Base-by-base conservation (phyloP, 2,113 vertebrate species). In the Apaloderma vittatum region DNA sequence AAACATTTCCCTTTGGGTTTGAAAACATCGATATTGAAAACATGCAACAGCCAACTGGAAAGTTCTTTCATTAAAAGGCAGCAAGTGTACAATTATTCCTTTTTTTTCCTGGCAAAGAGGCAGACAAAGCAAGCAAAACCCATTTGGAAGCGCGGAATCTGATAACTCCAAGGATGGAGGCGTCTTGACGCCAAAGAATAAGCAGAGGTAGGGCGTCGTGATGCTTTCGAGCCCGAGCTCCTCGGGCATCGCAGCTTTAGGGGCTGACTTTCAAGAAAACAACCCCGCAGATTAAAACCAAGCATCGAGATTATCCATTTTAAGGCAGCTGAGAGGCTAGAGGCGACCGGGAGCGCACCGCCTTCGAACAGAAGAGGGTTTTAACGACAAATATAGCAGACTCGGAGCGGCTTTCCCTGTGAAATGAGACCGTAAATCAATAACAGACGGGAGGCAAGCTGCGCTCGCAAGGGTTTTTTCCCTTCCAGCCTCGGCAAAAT, bases 401-500 rank as follows among this genome's bases (percentile, higher is more conserved):
- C 34, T 3, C 63, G 24, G 67, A 59, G 83, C 8, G 34, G 46
- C 85, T 77, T 59, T 94, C 65, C 5, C 74, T 17, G 86, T 10
- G 92, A 88, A 88, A 21, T 34, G 27, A 71, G 92, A 11, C 58
- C 18, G 58, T 75, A 89, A 96, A 81, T 76, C 84, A 48, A 17
- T 3, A 24, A 34, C 83, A 36, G 48, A 58, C 55, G 26, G 88
- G 77, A 88, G 88, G 68, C 65, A 63, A 66, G 76, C n/a, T 26
- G 62, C 74, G 78, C 89, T 95, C 84, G 34, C 73, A 75, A 30
- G 59, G 40, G 15, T 23, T 21, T 45, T 24, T 49, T 61, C 19
- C 3, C 9, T 16, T 32, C 27, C 82, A 52, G 91, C 97, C 97
- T 40, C 89, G 97, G 95, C 96, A 58, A 71, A 59, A 79, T 40